phyloP scores from a whole-genome alignment of 1,140 invertebrate species.

The Heliconius hewitsoni region DNA sequence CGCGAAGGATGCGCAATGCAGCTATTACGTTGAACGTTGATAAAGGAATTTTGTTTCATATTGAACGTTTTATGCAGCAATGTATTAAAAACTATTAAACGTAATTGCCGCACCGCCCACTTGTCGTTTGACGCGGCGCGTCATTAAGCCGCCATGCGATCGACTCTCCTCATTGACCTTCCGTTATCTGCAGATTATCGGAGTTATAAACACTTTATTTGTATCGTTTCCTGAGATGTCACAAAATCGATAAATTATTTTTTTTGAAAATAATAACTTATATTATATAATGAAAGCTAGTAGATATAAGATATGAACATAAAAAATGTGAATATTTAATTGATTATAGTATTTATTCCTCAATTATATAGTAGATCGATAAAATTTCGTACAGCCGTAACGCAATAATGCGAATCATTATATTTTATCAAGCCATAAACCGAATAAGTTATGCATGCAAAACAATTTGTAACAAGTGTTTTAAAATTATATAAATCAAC shows the following conservation, averaged over 20 bases:
- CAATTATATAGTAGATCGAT: not conserved
- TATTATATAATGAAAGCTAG: not conserved
- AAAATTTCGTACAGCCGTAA: not conserved
- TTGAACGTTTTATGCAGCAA: not conserved
- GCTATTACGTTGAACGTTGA: conserved; percentile 16
- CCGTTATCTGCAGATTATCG: conserved; percentile 76
- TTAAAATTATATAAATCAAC: conserved; percentile 53
- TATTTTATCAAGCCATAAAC: conserved; percentile 14
- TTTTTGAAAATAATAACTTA: not conserved
- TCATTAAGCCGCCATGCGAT: conserved; percentile 47
- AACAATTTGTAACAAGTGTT: conserved; percentile 44
- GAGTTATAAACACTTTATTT: conserved; percentile 51
- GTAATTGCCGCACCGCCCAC: conserved; percentile 11
- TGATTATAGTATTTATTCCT: not conserved
- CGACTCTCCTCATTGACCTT: conserved; percentile 78
- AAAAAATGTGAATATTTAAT: not conserved
- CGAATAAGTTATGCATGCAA: conserved; percentile 31
- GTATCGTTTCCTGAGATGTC: conserved; percentile 42
- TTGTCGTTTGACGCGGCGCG: conserved; percentile 34
- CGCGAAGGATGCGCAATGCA: conserved; percentile 17
- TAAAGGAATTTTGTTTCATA: not conserved
- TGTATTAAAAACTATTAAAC: not conserved
- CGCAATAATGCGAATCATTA: not conserved
- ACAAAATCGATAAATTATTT: not conserved
- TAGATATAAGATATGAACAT: not conserved